These are phyloP conservation scores for Mythimna vitellina DNA, from an alignment of 2,888 invertebrate species.

Conservation along the genomic window DNA sequence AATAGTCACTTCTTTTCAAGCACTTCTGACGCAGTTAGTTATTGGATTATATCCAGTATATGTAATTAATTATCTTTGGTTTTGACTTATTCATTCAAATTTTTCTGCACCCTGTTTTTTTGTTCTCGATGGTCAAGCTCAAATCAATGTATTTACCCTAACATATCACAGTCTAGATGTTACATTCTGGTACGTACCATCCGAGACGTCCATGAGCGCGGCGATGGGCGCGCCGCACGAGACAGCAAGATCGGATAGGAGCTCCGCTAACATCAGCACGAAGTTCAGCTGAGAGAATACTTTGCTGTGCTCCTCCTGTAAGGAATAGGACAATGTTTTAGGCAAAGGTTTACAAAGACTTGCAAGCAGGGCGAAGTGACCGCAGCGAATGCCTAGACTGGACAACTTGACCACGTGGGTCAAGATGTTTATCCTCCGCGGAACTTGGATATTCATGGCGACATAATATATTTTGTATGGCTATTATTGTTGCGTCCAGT, in stretches of 20 bases:
- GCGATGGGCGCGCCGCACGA: conserved; percentile 95
- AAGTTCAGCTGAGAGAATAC: conserved; percentile 99
- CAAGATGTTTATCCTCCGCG: background rate
- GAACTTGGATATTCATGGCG: background rate
- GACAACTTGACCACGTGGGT: background rate
- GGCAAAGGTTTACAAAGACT: background rate
- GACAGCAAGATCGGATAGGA: conserved; percentile 97
- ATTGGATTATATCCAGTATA: no score
- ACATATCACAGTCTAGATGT: background rate
- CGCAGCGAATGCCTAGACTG: background rate
- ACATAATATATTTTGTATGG: background rate
- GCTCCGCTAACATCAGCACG: conserved; percentile 98
- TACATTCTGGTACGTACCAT: conserved; percentile 72
- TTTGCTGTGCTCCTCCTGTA: conserved; percentile 97
- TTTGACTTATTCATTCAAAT: background rate
- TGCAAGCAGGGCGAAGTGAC: conserved; percentile 60
- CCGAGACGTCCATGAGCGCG: conserved; percentile 90
- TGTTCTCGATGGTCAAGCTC: background rate
- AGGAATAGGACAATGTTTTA: background rate
- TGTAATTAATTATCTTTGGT: no score
- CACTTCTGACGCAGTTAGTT: no score
- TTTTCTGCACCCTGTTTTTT: background rate
- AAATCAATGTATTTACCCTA: background rate
- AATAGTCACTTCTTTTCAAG: no score
- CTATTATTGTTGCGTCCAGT: background rate